Conservation (phyloP, 92 coral and sea anemone species). For the Meandrina meandrites region DNA sequence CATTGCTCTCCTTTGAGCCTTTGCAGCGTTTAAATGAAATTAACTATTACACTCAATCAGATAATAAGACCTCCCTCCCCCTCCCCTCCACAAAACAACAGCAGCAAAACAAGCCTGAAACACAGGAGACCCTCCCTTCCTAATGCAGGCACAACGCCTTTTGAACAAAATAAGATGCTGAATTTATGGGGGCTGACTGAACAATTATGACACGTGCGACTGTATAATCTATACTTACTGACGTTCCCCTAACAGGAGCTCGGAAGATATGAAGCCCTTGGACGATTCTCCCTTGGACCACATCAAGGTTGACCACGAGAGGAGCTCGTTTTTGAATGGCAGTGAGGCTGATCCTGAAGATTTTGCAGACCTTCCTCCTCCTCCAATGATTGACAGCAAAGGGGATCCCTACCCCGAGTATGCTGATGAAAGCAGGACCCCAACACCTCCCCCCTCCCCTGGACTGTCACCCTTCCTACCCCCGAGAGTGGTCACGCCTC, state of each 20-base stretch:
- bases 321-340: constrained; percentile 79
- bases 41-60: too few relatives aligned
- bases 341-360: constrained; percentile 65
- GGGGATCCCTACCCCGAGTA: constrained; percentile 51
- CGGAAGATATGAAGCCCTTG: constrained; percentile 70
- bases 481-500: constrained; percentile 67
- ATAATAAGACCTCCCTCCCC: too few relatives aligned
- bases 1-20: too few relatives aligned
- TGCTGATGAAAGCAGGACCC: constrained; percentile 49
- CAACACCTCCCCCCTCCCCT: constrained; percentile 78
- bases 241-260: constrained; percentile 29
- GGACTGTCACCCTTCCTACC: constrained; percentile 63
- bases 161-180: not conserved
- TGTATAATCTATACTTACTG: not conserved
- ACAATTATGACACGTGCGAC: not conserved
- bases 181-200: not conserved
- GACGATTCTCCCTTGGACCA: constrained; percentile 67
- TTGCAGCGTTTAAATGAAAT: too few relatives aligned
- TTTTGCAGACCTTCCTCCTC: constrained; percentile 68
- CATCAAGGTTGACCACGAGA: constrained; percentile 60
- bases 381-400: constrained; percentile 47
- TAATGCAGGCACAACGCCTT: too few relatives aligned
- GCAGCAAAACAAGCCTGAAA: too few relatives aligned
- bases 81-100: too few relatives aligned
- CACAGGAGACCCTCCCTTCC: not conserved